phyloP scores from a whole-genome alignment of 2,888 invertebrate species.

The Epirrita christyi region DNA sequence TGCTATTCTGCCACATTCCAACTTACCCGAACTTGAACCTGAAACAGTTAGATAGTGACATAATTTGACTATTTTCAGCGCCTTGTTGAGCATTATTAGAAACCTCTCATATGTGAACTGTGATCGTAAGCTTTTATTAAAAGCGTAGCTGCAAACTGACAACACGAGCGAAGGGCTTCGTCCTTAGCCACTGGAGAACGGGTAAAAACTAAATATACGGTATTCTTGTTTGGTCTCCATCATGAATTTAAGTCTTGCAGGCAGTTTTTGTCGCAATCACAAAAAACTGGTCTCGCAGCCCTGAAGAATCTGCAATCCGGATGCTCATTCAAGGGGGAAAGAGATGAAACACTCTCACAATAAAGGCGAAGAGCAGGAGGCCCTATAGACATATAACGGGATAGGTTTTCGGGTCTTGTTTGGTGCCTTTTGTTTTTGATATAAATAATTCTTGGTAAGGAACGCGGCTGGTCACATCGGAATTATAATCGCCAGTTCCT shows the following conservation, averaged over 20 bases:
- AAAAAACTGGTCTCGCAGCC: conserved; percentile 74
- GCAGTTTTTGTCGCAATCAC: conserved; percentile 41
- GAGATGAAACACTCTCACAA: conserved; percentile 49
- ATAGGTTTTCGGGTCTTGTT: conserved; percentile 54
- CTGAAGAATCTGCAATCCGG: conserved; percentile 63
- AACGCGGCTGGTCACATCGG: conserved; percentile 37
- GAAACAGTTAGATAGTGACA: too few species aligned
- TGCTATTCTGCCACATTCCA: too few species aligned
- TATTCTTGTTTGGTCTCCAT: conserved; percentile 37
- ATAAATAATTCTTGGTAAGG: conserved; percentile 63
- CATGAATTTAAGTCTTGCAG: conserved; percentile 39
- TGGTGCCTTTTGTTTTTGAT: conserved; percentile 53
- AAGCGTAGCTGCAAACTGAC: conserved; percentile 29
- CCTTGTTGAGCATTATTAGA: too few species aligned
- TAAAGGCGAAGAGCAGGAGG: conserved; percentile 50
- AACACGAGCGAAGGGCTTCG: conserved; percentile 26
- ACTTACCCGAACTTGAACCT: too few species aligned
- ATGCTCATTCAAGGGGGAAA: conserved; percentile 75
- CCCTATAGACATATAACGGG: conserved; percentile 67
- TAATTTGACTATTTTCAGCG: too few species aligned
- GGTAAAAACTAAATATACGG: conserved; percentile 34
- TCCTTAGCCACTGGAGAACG: conserved; percentile 10
- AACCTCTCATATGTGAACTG: neutral
- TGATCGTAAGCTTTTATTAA: conserved; percentile 15
- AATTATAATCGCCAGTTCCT: conserved; percentile 47